phyloP scores from a whole-genome alignment of 2,888 invertebrate species.

The Euphydryas editha region DNA sequence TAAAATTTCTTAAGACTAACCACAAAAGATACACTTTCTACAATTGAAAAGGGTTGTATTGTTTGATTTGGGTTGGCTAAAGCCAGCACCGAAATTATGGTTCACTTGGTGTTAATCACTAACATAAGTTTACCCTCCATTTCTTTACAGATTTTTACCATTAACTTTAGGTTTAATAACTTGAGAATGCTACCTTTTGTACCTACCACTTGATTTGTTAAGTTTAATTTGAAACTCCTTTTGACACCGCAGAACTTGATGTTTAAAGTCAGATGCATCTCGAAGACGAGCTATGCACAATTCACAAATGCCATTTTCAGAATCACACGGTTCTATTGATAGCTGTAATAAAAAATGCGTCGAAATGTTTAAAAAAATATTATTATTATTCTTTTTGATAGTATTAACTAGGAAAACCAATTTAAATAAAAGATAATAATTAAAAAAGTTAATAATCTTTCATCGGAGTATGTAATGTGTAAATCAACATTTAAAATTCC shows the following conservation, averaged over 20 bases:
- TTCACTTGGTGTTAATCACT: too few species aligned
- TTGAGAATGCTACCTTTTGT: slow-evolving; percentile 53
- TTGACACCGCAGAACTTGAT: slow-evolving; percentile 65
- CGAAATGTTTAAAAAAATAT: background rate
- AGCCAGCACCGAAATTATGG: too few species aligned
- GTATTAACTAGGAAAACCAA: background rate
- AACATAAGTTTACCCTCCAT: too few species aligned
- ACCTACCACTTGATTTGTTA: slow-evolving; percentile 27
- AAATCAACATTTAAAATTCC: background rate
- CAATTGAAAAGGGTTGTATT: too few species aligned
- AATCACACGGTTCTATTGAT: slow-evolving; percentile 40
- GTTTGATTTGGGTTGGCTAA: too few species aligned
- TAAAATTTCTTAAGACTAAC: too few species aligned
- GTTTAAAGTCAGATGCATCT: slow-evolving; percentile 67
- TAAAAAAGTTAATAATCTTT: too few species aligned
- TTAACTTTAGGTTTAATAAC: background rate
- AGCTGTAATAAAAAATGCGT: slow-evolving; percentile 41
- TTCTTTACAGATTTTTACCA: too few species aligned
- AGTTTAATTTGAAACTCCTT: slow-evolving; percentile 51
- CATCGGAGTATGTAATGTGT: too few species aligned
- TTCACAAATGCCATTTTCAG: slow-evolving; percentile 65
- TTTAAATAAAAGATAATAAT: too few species aligned
- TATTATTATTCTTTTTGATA: background rate
- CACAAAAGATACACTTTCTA: too few species aligned
- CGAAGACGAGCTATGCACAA: slow-evolving; percentile 62